Evolutionary conservation across 1,140 invertebrate genomes (phyloP), one percentile per base, ranked within the genome.

Genomic region (Solenopsis invicta): DNA sequence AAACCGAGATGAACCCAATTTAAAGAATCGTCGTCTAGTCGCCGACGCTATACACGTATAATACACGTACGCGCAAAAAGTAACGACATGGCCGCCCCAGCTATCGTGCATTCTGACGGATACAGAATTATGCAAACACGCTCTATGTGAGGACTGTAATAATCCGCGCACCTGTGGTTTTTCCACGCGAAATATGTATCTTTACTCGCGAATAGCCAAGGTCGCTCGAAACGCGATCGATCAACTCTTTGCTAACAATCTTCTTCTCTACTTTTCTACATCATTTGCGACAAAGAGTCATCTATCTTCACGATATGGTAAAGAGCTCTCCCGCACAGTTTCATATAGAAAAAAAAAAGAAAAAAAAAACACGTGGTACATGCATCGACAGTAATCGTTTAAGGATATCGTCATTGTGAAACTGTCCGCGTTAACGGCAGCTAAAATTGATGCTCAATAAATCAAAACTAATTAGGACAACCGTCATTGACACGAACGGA

Each of bases 361-460:
- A 64, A 67, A 87, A 61, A 80, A 87, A 52, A 61, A 56, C 67
- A 18, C 12, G 24, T 48, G 4, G 52, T 77, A 41, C 48, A 21
- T 9, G 8, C 3, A 56, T 56, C 54, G 37, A 37, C 72, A 13
- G 6, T 88, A 88, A 86, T 82, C 48, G 62, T 85, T 87, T 84
- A 69, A n/a, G 74, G 77, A 81, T 76, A 78, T 80, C 74, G 85
- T 66, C 67, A 62, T 74, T 84, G 21, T 21, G 64, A 86, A 85
- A 29, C 13, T 37, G 8, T 34, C 13, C 24, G n/a, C 24, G 2
- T 48, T 18, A 29, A 52, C 9, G 8, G 21, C 9, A 61, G 61
- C 45, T 45, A 76, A 61, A 61, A 24, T 6, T 16, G 52, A 56
- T 21, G 24, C 12, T 61, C 54, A 29, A 41, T 41, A 18, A 24